phyloP scores from a whole-genome alignment of 2,113 vertebrate species.

The Sialia sialis region DNA sequence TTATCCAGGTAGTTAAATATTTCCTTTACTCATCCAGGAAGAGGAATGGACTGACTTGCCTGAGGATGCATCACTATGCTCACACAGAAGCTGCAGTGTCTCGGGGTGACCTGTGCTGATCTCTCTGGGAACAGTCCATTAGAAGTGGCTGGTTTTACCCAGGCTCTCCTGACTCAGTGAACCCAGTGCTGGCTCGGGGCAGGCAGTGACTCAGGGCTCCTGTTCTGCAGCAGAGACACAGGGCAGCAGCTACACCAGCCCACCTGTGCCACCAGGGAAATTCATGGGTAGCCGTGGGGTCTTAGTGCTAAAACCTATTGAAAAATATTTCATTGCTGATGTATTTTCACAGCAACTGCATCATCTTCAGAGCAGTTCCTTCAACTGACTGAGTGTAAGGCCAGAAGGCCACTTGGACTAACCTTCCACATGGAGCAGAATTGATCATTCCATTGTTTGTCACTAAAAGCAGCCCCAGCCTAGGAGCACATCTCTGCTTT shows the following conservation, averaged over 20 bases:
- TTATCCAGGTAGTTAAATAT: neutral
- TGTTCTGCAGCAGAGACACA: accelerated
- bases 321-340: neutral
- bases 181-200: accelerated
- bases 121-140: neutral
- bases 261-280: neutral
- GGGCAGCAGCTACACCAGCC: neutral
- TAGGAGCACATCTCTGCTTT: neutral
- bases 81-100: neutral
- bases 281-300: neutral
- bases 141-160: accelerated
- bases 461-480: neutral
- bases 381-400: neutral
- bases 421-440: neutral
- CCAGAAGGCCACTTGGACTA: neutral
- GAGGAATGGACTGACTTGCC: neutral
- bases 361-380: neutral
- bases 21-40: neutral
- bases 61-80: neutral
- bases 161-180: neutral
- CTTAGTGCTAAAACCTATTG: neutral
- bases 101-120: accelerated
- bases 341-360: neutral
- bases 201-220: neutral
- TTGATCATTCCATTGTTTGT: neutral